phyloP scores from a whole-genome alignment of 2,888 invertebrate genomes.

The Nezara viridula region DNA sequence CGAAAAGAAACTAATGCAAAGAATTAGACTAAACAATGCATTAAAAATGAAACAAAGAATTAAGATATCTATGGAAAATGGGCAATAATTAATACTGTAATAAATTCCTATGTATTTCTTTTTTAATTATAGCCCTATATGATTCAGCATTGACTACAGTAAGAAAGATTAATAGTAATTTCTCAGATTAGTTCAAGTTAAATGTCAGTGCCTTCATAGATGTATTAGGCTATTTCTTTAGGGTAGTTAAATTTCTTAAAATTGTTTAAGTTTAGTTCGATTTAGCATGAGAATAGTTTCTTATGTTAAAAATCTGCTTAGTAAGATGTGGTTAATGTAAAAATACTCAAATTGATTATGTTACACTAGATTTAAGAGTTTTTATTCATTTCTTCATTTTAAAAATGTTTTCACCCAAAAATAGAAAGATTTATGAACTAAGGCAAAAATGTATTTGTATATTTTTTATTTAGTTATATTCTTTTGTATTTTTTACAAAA shows the following conservation, averaged over 20 bases:
- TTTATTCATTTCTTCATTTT: neutral
- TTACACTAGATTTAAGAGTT: neutral
- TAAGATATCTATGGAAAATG: neutral
- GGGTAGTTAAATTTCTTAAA: too few relatives aligned
- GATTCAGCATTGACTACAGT: neutral
- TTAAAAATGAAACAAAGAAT: neutral
- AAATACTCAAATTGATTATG: neutral
- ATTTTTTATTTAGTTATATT: neutral
- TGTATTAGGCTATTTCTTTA: neutral
- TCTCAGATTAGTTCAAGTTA: neutral
- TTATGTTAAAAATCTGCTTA: neutral
- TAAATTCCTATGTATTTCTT: neutral
- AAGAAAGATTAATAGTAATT: neutral
- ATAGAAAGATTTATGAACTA: neutral
- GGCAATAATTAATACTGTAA: neutral
- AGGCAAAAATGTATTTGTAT: neutral
- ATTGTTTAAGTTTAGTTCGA: neutral
- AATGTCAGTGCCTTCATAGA: neutral
- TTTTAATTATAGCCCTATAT: neutral
- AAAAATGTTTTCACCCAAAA: neutral
- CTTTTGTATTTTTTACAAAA: neutral
- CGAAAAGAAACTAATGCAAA: constrained; percentile 66
- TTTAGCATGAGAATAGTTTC: neutral
- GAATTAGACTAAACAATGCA: neutral
- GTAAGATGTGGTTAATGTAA: neutral